These are phyloP conservation scores for Vannuccia rotundouncinata DNA, from an alignment of 2,888 invertebrate species.

Conservation along the genomic window DNA sequence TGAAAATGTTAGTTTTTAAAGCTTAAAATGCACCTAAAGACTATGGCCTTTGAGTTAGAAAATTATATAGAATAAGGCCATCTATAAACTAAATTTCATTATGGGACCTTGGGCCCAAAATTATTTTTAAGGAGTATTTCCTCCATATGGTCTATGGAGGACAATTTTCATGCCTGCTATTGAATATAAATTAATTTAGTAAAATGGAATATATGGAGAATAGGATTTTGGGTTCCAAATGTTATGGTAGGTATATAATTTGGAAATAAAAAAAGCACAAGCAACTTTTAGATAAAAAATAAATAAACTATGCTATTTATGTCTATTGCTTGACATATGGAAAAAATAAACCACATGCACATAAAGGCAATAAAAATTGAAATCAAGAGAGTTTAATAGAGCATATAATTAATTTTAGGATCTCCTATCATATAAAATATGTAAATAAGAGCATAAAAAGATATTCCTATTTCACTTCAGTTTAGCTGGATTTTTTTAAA, in stretches of 20 bases:
- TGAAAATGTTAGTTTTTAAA: too few relatives aligned
- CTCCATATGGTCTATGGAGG: too few relatives aligned
- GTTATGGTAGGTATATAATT: background rate
- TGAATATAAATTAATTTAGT: background rate
- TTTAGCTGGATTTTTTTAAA: background rate
- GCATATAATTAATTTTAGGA: background rate
- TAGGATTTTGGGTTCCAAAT: background rate
- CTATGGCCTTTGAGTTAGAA: too few relatives aligned
- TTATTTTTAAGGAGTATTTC: too few relatives aligned
- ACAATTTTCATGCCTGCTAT: too few relatives aligned
- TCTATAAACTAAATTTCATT: too few relatives aligned
- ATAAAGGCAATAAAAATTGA: background rate
- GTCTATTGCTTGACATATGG: too few relatives aligned
- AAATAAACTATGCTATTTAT: background rate
- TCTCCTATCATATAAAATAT: background rate
- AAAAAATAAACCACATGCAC: background rate
- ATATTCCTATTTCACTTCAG: conserved; percentile 3
- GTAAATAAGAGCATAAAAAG: background rate
- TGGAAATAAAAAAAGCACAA: background rate
- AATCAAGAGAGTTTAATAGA: background rate
- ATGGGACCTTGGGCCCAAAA: too few relatives aligned
- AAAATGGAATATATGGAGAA: background rate
- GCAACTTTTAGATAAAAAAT: background rate
- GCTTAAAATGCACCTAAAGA: too few relatives aligned
- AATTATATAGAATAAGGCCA: too few relatives aligned